Percentiles rank a stretch among this genome's conserved stretches.
These are phyloP conservation scores for Pentalonia nigronervosa DNA, from an alignment of 1,140 invertebrate species.

Conservation along the genomic window DNA sequence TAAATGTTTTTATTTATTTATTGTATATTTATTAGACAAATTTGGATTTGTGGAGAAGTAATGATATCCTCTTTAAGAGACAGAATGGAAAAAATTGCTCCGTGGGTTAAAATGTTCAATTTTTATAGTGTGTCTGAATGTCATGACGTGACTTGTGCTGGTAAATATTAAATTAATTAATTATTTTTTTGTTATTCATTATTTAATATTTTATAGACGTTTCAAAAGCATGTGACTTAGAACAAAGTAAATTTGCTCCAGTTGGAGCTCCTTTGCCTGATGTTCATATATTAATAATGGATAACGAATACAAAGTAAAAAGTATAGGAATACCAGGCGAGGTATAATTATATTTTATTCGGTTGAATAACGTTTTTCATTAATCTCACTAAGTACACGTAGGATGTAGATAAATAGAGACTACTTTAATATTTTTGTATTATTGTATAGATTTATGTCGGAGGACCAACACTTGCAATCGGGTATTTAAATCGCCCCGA, in stretches of 20 bases:
- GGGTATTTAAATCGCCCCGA: slow-evolving; percentile 68
- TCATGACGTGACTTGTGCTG: slow-evolving; percentile 61
- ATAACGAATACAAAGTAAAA: slow-evolving; percentile 64
- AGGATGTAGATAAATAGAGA: not conserved
- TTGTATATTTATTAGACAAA: slow-evolving; percentile 59
- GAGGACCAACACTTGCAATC: slow-evolving; percentile 66
- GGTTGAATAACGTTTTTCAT: not conserved
- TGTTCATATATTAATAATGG: slow-evolving; percentile 66
- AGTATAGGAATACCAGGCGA: slow-evolving; percentile 68
- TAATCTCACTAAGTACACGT: not conserved
- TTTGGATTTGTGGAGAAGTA: slow-evolving; percentile 62
- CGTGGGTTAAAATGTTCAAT: slow-evolving; percentile 62
- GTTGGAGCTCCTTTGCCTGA: slow-evolving; percentile 65
- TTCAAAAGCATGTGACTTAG: slow-evolving; percentile 52
- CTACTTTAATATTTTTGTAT: not conserved
- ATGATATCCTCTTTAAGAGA: slow-evolving; percentile 61
- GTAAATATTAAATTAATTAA: slow-evolving; percentile 31
- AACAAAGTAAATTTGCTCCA: slow-evolving; percentile 60
- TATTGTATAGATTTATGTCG: slow-evolving; percentile 65
- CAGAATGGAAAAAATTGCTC: slow-evolving; percentile 59
- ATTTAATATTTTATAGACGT: slow-evolving; percentile 59
- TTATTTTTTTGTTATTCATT: slow-evolving; percentile 14
- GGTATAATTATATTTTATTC: slow-evolving; percentile 49
- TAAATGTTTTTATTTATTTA: not conserved
- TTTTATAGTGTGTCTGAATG: slow-evolving; percentile 62